Evolutionary conservation across 2,113 vertebrate genomes (phyloP).

Genomic region (Nanorana parkeri): DNA sequence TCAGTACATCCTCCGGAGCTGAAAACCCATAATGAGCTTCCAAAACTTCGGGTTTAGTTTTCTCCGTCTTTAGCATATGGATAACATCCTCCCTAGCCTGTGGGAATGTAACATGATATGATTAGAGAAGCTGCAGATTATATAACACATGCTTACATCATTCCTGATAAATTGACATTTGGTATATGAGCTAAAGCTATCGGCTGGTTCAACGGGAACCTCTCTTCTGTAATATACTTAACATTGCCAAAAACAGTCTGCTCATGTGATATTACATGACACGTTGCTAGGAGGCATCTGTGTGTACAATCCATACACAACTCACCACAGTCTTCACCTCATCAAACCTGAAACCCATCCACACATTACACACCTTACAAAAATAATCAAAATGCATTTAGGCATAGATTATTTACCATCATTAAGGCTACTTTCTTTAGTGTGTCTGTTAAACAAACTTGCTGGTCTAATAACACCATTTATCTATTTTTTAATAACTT

Average conservation of each 20-base stretch:
- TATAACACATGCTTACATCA: constrained; percentile 47
- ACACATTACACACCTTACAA: constrained; percentile 8
- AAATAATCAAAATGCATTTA: too few species aligned
- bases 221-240: constrained; percentile 44
- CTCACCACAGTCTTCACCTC: background rate
- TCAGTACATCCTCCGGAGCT: constrained; percentile 80
- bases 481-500: too few species aligned
- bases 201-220: constrained; percentile 58
- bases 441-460: too few species aligned
- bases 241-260: constrained; percentile 66
- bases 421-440: too few species aligned
- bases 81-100: constrained; percentile 97
- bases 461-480: too few species aligned
- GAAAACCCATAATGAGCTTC: constrained; percentile 92
- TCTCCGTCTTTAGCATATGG: constrained; percentile 86
- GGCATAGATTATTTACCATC: too few species aligned
- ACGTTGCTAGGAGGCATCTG: constrained; percentile 72
- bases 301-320: constrained; percentile 48
- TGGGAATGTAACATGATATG: constrained; percentile 59
- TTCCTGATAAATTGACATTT: constrained; percentile 38
- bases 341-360: background rate
- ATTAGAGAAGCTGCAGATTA: constrained; percentile 58
- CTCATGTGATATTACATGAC: constrained; percentile 64
- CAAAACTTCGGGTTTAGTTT: constrained; percentile 81
- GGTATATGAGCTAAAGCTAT: constrained; percentile 39